A percentile compares a stretch with the other conserved stretches of the same genome.
Evolutionary conservation across 2,888 invertebrate species (phyloP).

Genomic region (Colostygia pectinataria): DNA sequence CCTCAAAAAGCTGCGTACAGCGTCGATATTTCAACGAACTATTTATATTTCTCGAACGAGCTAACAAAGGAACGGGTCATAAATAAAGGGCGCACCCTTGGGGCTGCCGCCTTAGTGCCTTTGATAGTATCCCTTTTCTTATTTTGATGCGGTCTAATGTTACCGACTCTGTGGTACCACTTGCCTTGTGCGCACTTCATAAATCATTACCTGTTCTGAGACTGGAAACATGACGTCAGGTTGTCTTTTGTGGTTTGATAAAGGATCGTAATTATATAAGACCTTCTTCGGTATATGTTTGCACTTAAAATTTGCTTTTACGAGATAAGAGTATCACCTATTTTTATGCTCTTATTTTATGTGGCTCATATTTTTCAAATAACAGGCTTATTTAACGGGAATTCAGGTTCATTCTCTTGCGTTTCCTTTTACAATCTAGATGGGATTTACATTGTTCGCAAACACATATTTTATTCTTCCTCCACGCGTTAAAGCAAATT

Average conservation of each 20-base stretch:
- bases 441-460: constrained; percentile 24
- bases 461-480: constrained; percentile 26
- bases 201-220: constrained; percentile 73
- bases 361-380: not conserved
- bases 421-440: constrained; percentile 15
- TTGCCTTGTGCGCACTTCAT: constrained; percentile 64
- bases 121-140: constrained; percentile 79
- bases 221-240: constrained; percentile 32
- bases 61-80: constrained; percentile 75
- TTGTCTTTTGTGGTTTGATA: constrained; percentile 27
- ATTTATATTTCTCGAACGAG: constrained; percentile 77
- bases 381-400: not conserved
- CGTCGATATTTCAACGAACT: constrained; percentile 78
- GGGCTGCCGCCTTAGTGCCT: constrained; percentile 74
- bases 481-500: constrained; percentile 25
- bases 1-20: constrained; percentile 69
- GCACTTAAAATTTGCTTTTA: not conserved
- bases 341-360: no score
- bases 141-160: constrained; percentile 77
- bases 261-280: constrained; percentile 4
- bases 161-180: constrained; percentile 66
- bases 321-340: not conserved
- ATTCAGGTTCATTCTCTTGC: constrained; percentile 4
- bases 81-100: constrained; percentile 74
- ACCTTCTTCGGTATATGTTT: constrained; percentile 1